phyloP scores from a whole-genome alignment of 2,888 invertebrate species.

The Tetranychus piercei region DNA sequence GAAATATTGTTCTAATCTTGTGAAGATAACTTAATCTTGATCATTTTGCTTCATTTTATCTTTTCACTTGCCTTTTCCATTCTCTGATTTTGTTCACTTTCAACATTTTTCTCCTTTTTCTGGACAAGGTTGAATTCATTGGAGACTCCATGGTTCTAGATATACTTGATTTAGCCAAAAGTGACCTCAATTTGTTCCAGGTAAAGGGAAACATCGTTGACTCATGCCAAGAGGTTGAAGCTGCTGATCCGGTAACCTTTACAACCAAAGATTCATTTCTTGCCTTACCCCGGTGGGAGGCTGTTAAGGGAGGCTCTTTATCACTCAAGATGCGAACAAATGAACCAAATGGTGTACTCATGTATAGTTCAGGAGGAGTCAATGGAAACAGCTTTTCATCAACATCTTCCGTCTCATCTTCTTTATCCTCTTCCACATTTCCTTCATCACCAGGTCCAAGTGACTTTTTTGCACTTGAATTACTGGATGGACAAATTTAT shows the following conservation, averaged over 20 bases:
- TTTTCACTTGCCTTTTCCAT: background rate
- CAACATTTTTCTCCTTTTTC: background rate
- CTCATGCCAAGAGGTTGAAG: conserved; percentile 60
- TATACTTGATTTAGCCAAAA: conserved; percentile 66
- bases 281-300: conserved; percentile 74
- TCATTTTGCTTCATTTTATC: background rate
- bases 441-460: conserved; percentile 39
- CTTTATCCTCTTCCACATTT: background rate
- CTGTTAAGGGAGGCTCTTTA: conserved; percentile 63
- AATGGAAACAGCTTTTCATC: conserved; percentile 18
- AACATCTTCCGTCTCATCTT: background rate
- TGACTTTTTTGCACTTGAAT: conserved; percentile 80
- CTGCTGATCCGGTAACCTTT: conserved; percentile 76
- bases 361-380: conserved; percentile 59
- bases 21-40: background rate
- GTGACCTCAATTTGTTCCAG: conserved; percentile 58
- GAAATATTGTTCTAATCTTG: background rate
- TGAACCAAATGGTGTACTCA: conserved; percentile 77
- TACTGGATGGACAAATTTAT: conserved; percentile 80
- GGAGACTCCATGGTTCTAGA: conserved; percentile 72
- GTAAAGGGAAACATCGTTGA: conserved; percentile 68
- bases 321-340: conserved; percentile 86
- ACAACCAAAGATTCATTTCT: conserved; percentile 74
- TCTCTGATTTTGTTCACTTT: background rate
- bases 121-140: conserved; percentile 63